Base-by-base conservation (phyloP, 2,113 vertebrate genomes). In the Corynorhinus townsendii region DNA sequence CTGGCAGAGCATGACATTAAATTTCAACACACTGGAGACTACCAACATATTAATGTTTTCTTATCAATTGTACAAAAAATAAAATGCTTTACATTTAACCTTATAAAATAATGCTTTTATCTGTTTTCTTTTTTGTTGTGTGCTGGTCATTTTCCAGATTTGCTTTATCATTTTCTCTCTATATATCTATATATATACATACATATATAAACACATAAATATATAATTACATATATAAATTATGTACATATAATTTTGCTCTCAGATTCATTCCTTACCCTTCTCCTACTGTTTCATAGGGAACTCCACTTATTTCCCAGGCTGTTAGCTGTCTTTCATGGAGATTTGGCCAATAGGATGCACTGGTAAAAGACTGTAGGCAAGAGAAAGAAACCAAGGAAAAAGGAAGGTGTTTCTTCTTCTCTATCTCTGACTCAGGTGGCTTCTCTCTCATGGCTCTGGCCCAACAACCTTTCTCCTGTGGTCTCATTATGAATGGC, bases 21-120 rank as follows among this genome's bases (percentile, higher is more conserved):
- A 79, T 56, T 85, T 69, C 69, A 80, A 80, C 35, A 77, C 22
- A 79, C 28, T n/a, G 22, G 10, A 83, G 8, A 81, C 47, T 43
- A 54, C 38, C 33, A 24, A 59, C 35, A 73, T 73, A 47, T 82
- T 84, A 84, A 79, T 40, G 38, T 68, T 19, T 77, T 72, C 17
- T 86, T 87, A 45, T 49, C 43, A 72, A 71, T 26, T 71, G 14
- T 38, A 80, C 40, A 59, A 71, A 69, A 59, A 69, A 5, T 69
- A 30, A 86, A 33, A 62, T 93, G 14, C 17, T 68, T 76, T 69
- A 11, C 62, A 59, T 62, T 91, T 91, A 75, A 90, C 64, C 17
- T 30, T 80, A 77, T n/a, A 69, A 86, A 86, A 77, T 76, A 84
- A 84, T n/a, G 30, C 26, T 93, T 86, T 80, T 72, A 84, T 79